Conservation (phyloP, 2,888 invertebrate species). For the Clepsis dumicolana region DNA sequence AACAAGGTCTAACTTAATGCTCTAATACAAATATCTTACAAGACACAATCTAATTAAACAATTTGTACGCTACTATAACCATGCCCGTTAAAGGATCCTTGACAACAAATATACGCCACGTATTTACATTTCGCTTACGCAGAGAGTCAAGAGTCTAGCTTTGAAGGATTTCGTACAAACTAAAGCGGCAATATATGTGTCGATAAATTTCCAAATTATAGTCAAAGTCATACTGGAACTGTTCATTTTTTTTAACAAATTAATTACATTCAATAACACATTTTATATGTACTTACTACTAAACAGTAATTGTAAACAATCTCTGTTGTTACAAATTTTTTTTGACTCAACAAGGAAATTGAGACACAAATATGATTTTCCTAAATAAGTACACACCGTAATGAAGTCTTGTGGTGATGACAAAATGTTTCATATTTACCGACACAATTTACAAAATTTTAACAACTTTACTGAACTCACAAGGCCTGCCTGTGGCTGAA, state of each 20-base stretch:
- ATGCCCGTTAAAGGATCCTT: background rate
- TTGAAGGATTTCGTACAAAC: background rate
- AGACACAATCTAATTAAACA: conserved; percentile 18
- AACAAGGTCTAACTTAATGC: conserved; percentile 30
- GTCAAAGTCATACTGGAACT: too few species aligned
- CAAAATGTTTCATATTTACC: too few species aligned
- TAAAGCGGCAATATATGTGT: background rate
- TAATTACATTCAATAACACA: too few species aligned
- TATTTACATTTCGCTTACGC: background rate
- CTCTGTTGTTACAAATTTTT: too few species aligned
- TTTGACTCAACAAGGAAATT: too few species aligned
- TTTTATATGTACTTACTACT: too few species aligned
- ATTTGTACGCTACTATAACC: conserved; percentile 21
- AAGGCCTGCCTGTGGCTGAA: too few species aligned
- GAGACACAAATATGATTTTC: too few species aligned
- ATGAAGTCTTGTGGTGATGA: background rate
- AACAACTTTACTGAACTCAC: background rate
- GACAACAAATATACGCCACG: background rate
- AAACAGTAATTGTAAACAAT: too few species aligned
- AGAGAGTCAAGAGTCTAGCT: background rate
- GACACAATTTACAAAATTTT: background rate
- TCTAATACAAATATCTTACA: conserved; percentile 22
- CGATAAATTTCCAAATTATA: background rate
- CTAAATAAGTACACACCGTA: too few species aligned
- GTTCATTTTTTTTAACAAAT: too few species aligned